Percentiles rank a stretch among this genome's conserved stretches.
Evolutionary conservation across 2,888 invertebrate species (phyloP).

Genomic region (Conops quadrifasciatus): DNA sequence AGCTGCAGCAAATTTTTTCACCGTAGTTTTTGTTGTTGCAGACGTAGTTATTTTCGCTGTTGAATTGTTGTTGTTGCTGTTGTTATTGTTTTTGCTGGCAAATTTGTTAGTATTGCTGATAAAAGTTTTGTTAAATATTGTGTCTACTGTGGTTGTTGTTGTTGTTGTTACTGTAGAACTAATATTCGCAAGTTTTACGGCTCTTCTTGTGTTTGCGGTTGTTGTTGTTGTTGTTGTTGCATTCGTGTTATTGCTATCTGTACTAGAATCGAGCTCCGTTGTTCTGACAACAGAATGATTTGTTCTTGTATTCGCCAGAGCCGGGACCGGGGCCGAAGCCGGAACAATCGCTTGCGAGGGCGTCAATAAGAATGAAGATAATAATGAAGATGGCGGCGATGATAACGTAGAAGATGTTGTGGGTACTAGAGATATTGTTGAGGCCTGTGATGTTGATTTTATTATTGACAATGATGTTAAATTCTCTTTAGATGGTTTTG

Average conservation of each 20-base stretch:
- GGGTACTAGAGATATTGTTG: conserved; percentile 30
- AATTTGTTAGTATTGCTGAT: background rate
- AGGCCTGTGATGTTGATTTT: conserved; percentile 33
- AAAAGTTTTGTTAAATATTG: conserved; percentile 19
- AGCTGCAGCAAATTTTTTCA: conserved; percentile 43
- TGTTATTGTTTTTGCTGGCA: conserved; percentile 5
- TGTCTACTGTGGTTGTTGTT: conserved; percentile 31
- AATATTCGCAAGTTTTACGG: no score
- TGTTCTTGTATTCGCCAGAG: conserved; percentile 27
- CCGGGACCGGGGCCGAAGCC: conserved; percentile 32
- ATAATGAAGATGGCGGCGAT: conserved; percentile 46
- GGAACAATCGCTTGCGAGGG: conserved; percentile 26
- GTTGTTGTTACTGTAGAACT: conserved; percentile 28
- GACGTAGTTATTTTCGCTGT: conserved; percentile 43
- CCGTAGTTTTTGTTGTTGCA: conserved; percentile 39
- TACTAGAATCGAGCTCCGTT: conserved; percentile 27
- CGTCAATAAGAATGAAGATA: conserved; percentile 28
- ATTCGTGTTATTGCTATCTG: background rate
- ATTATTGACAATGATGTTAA: conserved; percentile 27
- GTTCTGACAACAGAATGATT: conserved; percentile 29
- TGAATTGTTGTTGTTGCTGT: conserved; percentile 36
- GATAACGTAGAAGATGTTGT: conserved; percentile 33
- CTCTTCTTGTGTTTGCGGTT: conserved; percentile 42
- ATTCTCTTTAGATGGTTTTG: conserved; percentile 20
- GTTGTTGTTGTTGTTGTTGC: conserved; percentile 18